Evolutionary conservation across 1,140 invertebrate genomes (phyloP).

Genomic region (Cyclina sinensis): DNA sequence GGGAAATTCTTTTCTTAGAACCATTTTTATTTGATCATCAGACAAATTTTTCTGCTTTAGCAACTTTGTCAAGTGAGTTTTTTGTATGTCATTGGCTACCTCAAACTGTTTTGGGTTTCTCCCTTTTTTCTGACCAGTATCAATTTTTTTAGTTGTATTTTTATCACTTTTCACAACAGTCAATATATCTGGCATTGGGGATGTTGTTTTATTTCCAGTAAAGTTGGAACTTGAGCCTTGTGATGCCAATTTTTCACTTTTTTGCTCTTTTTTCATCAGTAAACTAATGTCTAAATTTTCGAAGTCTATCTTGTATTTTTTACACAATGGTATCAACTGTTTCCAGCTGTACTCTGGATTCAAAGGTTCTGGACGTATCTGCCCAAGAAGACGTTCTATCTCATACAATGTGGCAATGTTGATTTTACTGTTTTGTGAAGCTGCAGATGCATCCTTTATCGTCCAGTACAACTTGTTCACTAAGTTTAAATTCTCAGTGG

Average conservation of each 20-base stretch:
- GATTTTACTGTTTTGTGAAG: constrained; percentile 66
- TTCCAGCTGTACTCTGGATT: constrained; percentile 74
- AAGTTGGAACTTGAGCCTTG: neutral
- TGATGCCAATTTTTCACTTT: neutral
- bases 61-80: constrained; percentile 57
- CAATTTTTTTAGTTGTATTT: neutral
- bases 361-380: constrained; percentile 74
- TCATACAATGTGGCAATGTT: constrained; percentile 80
- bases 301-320: constrained; percentile 70
- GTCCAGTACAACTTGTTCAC: constrained; percentile 73
- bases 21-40: constrained; percentile 41
- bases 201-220: neutral
- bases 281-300: constrained; percentile 7
- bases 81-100: constrained; percentile 54
- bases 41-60: constrained; percentile 52
- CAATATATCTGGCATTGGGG: neutral
- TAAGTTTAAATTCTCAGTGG: constrained; percentile 70
- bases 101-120: neutral
- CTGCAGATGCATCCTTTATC: constrained; percentile 61
- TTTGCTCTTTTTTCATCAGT: neutral
- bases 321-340: constrained; percentile 73
- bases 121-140: neutral
- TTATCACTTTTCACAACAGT: neutral
- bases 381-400: constrained; percentile 75
- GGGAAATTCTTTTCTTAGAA: constrained; percentile 49